phyloP scores from a whole-genome alignment of 2,113 vertebrate genomes.

The Amia ocellicauda region DNA sequence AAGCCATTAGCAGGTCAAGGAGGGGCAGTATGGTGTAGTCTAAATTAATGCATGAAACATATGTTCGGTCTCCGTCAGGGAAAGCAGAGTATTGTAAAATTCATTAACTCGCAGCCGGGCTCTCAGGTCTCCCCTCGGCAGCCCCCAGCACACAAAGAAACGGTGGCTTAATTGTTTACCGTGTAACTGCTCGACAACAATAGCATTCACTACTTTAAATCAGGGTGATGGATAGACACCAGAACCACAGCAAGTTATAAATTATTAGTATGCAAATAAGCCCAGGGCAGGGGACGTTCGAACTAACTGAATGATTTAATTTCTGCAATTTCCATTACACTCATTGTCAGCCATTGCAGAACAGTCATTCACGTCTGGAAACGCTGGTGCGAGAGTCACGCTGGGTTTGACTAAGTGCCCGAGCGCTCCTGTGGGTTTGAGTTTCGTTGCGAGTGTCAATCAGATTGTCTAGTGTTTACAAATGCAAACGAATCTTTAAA shows the following conservation, averaged over 20 bases:
- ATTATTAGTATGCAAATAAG: too few species aligned
- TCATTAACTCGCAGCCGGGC: not conserved
- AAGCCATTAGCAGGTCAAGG: constrained; percentile 22
- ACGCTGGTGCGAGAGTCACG: too few species aligned
- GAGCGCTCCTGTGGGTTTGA: too few species aligned
- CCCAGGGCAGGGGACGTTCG: too few species aligned
- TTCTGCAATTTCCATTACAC: too few species aligned
- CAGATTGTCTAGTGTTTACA: too few species aligned
- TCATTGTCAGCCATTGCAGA: too few species aligned
- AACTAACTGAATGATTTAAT: too few species aligned
- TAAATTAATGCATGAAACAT: constrained; percentile 8
- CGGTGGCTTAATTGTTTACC: constrained; percentile 1
- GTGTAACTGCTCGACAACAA: not conserved
- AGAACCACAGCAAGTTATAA: not conserved
- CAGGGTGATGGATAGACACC: not conserved
- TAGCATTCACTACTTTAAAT: too few species aligned
- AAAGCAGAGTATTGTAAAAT: not conserved
- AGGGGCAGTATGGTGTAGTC: constrained; percentile 15
- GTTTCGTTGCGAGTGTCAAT: too few species aligned
- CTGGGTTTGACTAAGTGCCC: too few species aligned
- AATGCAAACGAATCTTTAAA: not conserved
- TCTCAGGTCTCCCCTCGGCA: not conserved
- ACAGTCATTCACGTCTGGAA: too few species aligned
- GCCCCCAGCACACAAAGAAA: not conserved
- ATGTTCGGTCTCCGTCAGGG: constrained; percentile 8